Conservation (phyloP, 92 coral and sea anemone genomes). For the Porites evermanni region DNA sequence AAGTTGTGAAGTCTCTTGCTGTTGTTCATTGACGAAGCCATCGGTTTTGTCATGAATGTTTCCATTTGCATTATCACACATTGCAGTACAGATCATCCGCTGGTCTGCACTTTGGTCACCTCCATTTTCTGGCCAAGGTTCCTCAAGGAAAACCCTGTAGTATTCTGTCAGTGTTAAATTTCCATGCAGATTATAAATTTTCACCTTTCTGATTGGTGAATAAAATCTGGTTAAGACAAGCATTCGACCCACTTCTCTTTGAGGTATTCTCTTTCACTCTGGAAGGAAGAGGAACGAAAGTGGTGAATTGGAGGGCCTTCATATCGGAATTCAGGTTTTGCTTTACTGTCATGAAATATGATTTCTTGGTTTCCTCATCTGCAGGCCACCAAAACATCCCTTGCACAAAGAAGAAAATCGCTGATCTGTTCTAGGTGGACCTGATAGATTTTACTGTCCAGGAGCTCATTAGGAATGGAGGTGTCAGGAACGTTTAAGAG, state of each 20-base stretch:
- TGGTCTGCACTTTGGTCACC: neutral
- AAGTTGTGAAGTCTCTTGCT: no score
- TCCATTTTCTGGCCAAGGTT: constrained; percentile 1
- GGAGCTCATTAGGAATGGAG: constrained; percentile 8
- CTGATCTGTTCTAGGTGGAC: neutral
- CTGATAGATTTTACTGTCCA: neutral
- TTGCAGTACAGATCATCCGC: no score
- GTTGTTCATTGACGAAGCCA: no score
- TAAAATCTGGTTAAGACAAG: neutral
- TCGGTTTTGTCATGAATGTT: no score
- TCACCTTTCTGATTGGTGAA: constrained; percentile 3
- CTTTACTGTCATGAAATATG: neutral
- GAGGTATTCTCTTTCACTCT: neutral
- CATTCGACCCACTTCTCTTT: neutral
- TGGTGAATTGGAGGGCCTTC: neutral
- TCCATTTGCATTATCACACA: no score
- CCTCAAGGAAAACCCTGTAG: constrained; percentile 2
- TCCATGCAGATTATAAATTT: neutral
- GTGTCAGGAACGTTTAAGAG: constrained; percentile 34
- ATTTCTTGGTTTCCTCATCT: neutral
- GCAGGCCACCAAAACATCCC: neutral
- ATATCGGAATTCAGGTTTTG: no score
- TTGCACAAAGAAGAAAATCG: neutral
- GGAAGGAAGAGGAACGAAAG: neutral
- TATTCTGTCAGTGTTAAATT: neutral